phyloP scores from a whole-genome alignment of 1,140 invertebrate species.

The Platyscapa corneri region DNA sequence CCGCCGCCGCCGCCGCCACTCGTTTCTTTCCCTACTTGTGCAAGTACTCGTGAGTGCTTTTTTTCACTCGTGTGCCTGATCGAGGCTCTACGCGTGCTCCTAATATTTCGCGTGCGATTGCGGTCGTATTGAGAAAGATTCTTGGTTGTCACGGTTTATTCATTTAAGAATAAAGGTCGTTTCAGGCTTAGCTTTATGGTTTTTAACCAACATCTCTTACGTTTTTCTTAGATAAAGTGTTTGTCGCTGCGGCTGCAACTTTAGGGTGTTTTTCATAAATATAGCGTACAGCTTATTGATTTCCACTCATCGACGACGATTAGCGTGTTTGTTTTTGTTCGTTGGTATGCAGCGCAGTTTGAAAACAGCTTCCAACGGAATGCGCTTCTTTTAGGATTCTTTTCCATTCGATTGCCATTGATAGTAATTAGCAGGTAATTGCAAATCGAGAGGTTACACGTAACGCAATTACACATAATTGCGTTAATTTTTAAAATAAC shows the following conservation, averaged over 20 bases:
- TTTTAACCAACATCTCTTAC: background rate
- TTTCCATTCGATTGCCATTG: background rate
- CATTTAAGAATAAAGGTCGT: background rate
- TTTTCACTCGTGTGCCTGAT: background rate
- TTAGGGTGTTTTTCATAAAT: background rate
- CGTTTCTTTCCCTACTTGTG: background rate
- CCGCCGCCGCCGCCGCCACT: constrained; percentile 36
- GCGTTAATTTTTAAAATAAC: background rate
- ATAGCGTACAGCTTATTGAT: background rate
- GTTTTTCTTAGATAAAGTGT: background rate
- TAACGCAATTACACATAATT: background rate
- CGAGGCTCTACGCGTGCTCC: background rate
- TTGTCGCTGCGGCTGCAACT: background rate
- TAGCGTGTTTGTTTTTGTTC: background rate
- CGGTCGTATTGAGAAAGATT: background rate
- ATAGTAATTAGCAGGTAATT: too few relatives aligned
- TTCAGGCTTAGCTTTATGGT: background rate
- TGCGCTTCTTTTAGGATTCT: background rate
- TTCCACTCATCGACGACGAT: background rate
- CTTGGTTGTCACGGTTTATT: background rate
- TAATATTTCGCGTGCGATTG: background rate
- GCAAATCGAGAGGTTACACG: background rate
- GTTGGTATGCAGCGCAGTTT: background rate
- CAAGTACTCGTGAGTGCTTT: background rate
- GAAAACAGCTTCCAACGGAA: background rate